phyloP scores from a whole-genome alignment of 2,113 vertebrate species.

The Limanda limanda region DNA sequence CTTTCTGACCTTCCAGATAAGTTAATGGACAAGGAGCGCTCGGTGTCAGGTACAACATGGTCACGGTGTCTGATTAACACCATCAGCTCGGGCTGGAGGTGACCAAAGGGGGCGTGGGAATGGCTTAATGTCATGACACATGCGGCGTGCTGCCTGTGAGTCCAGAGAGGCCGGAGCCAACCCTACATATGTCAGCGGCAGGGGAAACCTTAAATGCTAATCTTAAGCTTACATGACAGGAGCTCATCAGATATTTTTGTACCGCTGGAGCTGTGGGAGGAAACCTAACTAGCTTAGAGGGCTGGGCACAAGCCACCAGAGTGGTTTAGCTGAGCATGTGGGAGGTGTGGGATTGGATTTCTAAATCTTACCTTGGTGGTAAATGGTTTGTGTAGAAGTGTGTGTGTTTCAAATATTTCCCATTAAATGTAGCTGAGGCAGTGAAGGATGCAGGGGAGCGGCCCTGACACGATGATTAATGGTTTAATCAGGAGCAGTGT shows the following conservation, averaged over 20 bases:
- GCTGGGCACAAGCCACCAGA: not conserved
- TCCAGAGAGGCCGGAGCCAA: conserved; percentile 17
- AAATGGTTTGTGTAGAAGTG: conserved; percentile 4
- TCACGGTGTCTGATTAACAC: conserved; percentile 26
- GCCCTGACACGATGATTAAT: conserved; percentile 74
- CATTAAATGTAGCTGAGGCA: conserved; percentile 33
- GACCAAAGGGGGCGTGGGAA: not conserved
- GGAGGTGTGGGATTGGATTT: not conserved
- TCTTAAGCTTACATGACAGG: conserved; percentile 49
- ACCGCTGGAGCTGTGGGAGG: not conserved
- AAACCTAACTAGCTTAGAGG: conserved; percentile 44
- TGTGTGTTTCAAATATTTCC: conserved; percentile 34
- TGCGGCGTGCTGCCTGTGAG: not conserved
- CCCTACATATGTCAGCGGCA: conserved; percentile 36
- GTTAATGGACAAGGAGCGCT: not conserved
- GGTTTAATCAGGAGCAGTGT: conserved; percentile 66
- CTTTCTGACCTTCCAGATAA: not conserved
- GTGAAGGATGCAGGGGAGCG: conserved; percentile 45
- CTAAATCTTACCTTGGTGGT: conserved; percentile 33
- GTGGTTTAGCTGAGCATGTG: conserved; percentile 7
- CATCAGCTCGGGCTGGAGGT: not conserved
- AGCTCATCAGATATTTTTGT: conserved; percentile 54
- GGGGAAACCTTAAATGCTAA: conserved; percentile 60
- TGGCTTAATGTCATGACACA: not conserved
- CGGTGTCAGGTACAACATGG: not conserved